Evolutionary conservation across 1,140 invertebrate species (phyloP).

Genomic region (Mactra quadrangularis): DNA sequence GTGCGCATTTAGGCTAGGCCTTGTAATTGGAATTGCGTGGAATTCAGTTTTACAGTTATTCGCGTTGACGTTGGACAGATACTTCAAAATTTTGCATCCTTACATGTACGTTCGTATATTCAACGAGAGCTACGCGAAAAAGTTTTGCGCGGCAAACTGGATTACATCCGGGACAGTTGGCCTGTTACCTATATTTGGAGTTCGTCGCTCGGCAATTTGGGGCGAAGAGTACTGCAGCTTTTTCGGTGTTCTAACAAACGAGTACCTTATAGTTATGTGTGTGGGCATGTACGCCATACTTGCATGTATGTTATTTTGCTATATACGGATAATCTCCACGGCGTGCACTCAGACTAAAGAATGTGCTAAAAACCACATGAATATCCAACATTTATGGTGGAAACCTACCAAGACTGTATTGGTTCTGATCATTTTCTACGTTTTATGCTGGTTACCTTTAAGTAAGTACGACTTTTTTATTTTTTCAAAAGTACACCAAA

Average conservation of each 20-base stretch:
- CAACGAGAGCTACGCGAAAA: neutral
- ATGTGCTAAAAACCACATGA: neutral
- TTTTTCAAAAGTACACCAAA: neutral
- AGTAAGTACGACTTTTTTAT: constrained; percentile 11
- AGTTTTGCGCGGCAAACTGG: neutral
- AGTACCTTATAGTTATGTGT: neutral
- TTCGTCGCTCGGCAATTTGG: neutral
- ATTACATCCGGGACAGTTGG: neutral
- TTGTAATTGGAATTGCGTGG: constrained; percentile 1
- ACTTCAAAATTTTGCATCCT: constrained; percentile 24
- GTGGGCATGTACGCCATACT: neutral
- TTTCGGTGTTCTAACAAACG: constrained; percentile 12
- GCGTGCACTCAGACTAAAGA: neutral
- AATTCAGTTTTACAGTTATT: constrained; percentile 22
- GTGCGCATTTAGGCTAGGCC: constrained; percentile 18
- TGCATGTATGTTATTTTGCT: neutral
- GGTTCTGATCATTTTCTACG: constrained; percentile 8
- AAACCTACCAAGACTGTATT: constrained; percentile 26
- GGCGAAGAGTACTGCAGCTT: constrained; percentile 11
- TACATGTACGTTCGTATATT: constrained; percentile 12
- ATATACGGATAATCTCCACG: neutral
- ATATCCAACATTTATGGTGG: constrained; percentile 22
- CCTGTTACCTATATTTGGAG: constrained; percentile 5
- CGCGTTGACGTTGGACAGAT: constrained; percentile 19
- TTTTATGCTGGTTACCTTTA: constrained; percentile 22